Base-by-base conservation (phyloP, 2,797 vertebrate species). In the Callimico goeldii region DNA sequence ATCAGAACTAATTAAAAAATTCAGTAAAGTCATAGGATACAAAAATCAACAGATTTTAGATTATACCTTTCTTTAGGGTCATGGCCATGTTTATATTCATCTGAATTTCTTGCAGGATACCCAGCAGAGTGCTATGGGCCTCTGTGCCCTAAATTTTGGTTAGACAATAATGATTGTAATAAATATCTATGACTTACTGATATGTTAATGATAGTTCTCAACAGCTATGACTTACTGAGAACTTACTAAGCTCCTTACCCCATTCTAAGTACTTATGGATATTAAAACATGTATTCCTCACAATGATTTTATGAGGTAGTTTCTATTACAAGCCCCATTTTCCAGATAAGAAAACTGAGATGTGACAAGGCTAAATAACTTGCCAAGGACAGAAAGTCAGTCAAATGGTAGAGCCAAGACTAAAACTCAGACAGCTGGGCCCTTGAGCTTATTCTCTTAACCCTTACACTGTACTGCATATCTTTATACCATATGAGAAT, bases 281-380 rank as follows among this genome's bases (percentile, higher is more conserved):
- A 46, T 82, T 39, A 64, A 93, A 90, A 83, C 3, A 88, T 67
- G 92, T 82, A 89, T 84, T 93, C 64, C 19, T 80, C 48, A 82
- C 1, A 39, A 33, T 77, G 20, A 91, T 90, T 83, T 75, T 73
- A 75, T 72, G 11, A 88, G 14, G 5, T 58, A 46, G 80, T 48
- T 15, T 50, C 41, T 76, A 30, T 55, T 46, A 46, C 5, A 72
- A 46, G 22, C 70, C 33, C 8, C 90, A 72, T 85, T 81, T 92
- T 83, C 77, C 5, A 67, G 24, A 43, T 30, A 79, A 82, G 33
- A 39, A 93, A 96, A 80, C 48, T 20, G 24, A 96, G 41, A 43
- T 19, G 57, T 7, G 22, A 89, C 82, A 15, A 96, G 28, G 9
- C 15, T 86, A 91, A 80, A 94, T 58, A 91, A 61, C 39, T 43